Evolutionary conservation across 2,888 invertebrate species (phyloP).

Genomic region (Apodemia hepburni): DNA sequence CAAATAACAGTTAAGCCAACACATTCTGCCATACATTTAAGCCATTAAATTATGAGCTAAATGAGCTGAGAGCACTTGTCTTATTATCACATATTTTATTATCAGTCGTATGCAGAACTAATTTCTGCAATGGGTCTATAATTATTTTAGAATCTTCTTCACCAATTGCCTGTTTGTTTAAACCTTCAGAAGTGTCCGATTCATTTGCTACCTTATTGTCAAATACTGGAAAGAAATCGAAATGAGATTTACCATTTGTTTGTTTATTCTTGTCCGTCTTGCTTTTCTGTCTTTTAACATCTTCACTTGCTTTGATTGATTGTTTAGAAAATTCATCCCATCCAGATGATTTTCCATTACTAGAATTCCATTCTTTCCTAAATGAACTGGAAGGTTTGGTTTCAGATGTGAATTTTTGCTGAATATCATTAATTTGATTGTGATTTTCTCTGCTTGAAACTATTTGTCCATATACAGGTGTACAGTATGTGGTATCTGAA

Average conservation of each 20-base stretch:
- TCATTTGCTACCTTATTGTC: slow-evolving; percentile 59
- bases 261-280: slow-evolving; percentile 52
- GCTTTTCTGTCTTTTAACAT: slow-evolving; percentile 44
- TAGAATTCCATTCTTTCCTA: slow-evolving; percentile 60
- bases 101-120: slow-evolving; percentile 78
- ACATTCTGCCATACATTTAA: slow-evolving; percentile 55
- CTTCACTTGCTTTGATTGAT: slow-evolving; percentile 56
- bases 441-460: slow-evolving; percentile 71
- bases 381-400: slow-evolving; percentile 69
- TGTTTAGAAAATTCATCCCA: slow-evolving; percentile 71
- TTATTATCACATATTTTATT: slow-evolving; percentile 77
- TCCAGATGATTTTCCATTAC: slow-evolving; percentile 53
- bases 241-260: slow-evolving; percentile 63
- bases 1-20: slow-evolving; percentile 46
- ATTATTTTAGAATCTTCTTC: slow-evolving; percentile 70
- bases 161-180: slow-evolving; percentile 29
- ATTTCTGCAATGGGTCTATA: slow-evolving; percentile 75
- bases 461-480: slow-evolving; percentile 72
- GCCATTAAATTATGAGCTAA: slow-evolving; percentile 67
- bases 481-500: slow-evolving; percentile 69
- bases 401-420: slow-evolving; percentile 63
- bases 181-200: slow-evolving; percentile 34
- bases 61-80: slow-evolving; percentile 71
- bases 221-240: slow-evolving; percentile 71
- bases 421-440: slow-evolving; percentile 72